These are phyloP conservation scores for Distichodus sexfasciatus DNA, from an alignment of 2,797 vertebrate genomes.

Conservation along the genomic window DNA sequence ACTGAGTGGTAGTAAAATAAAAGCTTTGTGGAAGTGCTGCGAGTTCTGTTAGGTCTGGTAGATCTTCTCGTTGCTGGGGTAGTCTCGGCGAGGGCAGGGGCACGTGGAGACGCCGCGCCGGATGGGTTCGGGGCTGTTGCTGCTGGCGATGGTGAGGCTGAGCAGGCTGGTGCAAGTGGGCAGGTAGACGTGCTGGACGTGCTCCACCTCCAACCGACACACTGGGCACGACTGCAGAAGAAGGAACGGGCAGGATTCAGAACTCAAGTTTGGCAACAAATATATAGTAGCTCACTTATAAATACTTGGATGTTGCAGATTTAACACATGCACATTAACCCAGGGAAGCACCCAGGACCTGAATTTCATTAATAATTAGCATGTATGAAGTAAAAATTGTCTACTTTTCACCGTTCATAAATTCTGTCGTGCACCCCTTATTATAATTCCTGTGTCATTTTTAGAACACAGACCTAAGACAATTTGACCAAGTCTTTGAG, in stretches of 20 bases:
- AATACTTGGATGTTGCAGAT: no score
- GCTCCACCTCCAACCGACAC: slow-evolving; percentile 89
- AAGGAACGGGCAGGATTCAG: neutral
- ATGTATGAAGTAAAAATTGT: no score
- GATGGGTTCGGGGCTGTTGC: slow-evolving; percentile 63
- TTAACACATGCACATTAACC: no score
- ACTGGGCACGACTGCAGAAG: slow-evolving; percentile 84
- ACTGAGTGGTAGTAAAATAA: neutral
- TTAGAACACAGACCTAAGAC: no score
- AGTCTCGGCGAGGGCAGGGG: slow-evolving; percentile 73
- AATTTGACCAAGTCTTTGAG: no score
- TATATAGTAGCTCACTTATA: no score
- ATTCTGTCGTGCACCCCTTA: no score
- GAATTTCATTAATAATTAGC: no score
- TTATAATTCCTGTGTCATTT: no score
- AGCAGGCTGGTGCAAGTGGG: slow-evolving; percentile 96
- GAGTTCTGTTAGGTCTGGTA: slow-evolving; percentile 65
- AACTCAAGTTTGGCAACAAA: no score
- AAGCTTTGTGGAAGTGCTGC: slow-evolving; percentile 23
- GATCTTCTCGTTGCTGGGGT: slow-evolving; percentile 66
- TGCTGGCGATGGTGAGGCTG: slow-evolving; percentile 77
- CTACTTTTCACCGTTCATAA: no score
- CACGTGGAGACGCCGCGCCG: slow-evolving; percentile 60
- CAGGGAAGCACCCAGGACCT: no score
- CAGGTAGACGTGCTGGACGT: slow-evolving; percentile 94